Percentiles rank a stretch among this genome's conserved stretches.
These are phyloP conservation scores for Copidosoma floridanum DNA, from an alignment of 1,140 invertebrate species.

Conservation along the genomic window DNA sequence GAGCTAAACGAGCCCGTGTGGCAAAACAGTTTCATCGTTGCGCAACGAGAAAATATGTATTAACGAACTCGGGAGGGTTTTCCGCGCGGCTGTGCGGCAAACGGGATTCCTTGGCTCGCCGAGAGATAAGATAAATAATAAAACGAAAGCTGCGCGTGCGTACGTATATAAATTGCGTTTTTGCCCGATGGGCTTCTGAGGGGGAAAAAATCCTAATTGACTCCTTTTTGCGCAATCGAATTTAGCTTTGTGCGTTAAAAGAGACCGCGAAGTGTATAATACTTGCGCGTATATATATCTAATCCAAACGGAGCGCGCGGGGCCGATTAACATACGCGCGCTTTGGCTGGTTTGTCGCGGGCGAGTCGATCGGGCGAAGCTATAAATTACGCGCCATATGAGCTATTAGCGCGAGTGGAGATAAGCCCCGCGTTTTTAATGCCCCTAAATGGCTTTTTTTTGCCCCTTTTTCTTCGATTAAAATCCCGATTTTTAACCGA, in stretches of 20 bases:
- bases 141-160: not conserved
- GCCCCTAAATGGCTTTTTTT: too few species aligned
- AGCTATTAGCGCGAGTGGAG: constrained; percentile 22
- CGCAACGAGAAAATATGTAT: too few species aligned
- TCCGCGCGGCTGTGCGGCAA: too few species aligned
- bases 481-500: too few species aligned
- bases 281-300: not conserved
- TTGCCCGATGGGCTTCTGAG: not conserved
- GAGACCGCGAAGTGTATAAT: not conserved
- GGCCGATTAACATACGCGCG: constrained; percentile 19
- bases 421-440: too few species aligned
- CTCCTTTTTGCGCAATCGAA: not conserved
- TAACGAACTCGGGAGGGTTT: too few species aligned
- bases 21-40: too few species aligned
- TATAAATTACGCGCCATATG: constrained; percentile 23
- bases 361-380: constrained; percentile 12
- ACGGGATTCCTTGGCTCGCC: too few species aligned
- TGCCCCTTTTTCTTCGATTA: too few species aligned
- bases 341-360: constrained; percentile 9
- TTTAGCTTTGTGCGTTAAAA: not conserved
- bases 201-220: too few species aligned
- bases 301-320: constrained; percentile 7
- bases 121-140: too few species aligned
- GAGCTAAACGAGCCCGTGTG: too few species aligned
- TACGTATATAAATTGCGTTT: not conserved